Evolutionary conservation across 2,888 invertebrate species (phyloP).

Genomic region (Acronicta alni): DNA sequence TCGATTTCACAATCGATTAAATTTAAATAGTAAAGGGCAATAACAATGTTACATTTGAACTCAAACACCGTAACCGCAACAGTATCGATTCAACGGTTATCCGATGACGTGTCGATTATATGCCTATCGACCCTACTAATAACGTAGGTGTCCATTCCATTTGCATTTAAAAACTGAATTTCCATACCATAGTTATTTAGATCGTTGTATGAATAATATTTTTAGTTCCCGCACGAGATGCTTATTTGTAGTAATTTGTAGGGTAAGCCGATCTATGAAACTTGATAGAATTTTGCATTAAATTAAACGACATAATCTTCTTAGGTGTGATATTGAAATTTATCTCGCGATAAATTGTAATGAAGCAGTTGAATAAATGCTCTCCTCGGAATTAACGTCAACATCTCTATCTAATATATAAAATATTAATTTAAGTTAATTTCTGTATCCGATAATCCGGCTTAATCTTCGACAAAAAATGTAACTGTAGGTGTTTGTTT

Average conservation of each 20-base stretch:
- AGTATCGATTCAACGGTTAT: constrained; percentile 46
- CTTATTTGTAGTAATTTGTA: constrained; percentile 12
- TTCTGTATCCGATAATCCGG: constrained; percentile 35
- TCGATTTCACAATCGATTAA: constrained; percentile 57
- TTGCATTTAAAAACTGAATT: constrained; percentile 51
- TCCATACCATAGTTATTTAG: constrained; percentile 32
- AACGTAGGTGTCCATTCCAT: constrained; percentile 52
- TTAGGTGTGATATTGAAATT: constrained; percentile 38
- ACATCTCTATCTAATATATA: constrained; percentile 41
- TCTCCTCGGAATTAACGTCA: constrained; percentile 35
- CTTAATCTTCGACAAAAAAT: constrained; percentile 22
- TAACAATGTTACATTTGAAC: constrained; percentile 50
- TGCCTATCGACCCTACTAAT: constrained; percentile 46
- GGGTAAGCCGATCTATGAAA: constrained; percentile 19
- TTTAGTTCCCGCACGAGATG: constrained; percentile 6
- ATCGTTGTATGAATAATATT: constrained; percentile 37
- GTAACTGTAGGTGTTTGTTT: constrained; percentile 2
- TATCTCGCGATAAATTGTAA: constrained; percentile 41
- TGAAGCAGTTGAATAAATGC: constrained; percentile 31
- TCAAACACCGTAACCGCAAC: constrained; percentile 51
- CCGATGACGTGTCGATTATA: constrained; percentile 44
- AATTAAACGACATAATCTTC: constrained; percentile 42
- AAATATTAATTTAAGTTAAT: constrained; percentile 43
- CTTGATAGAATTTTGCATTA: constrained; percentile 32
- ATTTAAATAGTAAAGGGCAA: constrained; percentile 52